A percentile compares a stretch with the other conserved stretches of the same genome.
phyloP scores from a whole-genome alignment of 1,140 invertebrate genomes.

The Archegozetes longisetosus region DNA sequence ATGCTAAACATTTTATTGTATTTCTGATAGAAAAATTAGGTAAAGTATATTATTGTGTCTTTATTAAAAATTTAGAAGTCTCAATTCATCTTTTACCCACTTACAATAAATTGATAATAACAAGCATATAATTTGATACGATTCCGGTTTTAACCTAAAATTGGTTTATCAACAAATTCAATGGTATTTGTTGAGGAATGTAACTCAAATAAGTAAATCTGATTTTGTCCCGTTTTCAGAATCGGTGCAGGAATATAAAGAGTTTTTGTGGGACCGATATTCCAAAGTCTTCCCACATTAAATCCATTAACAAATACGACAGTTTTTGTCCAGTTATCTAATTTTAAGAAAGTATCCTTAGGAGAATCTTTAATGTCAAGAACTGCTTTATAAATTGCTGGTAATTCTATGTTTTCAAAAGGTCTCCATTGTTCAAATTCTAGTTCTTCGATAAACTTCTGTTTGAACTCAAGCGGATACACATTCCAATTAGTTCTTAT shows the following conservation, averaged over 20 bases:
- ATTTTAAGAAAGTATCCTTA: slow-evolving; percentile 16
- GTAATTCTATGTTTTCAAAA: no score
- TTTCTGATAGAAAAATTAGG: no score
- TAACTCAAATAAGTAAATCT: slow-evolving; percentile 16
- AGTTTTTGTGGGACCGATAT: slow-evolving; percentile 38
- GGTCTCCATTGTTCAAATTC: neutral
- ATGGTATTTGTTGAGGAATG: neutral
- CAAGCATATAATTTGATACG: no score
- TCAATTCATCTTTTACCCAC: no score
- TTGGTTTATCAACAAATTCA: slow-evolving; percentile 10
- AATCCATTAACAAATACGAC: slow-evolving; percentile 46
- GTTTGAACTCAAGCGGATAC: neutral
- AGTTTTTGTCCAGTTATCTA: slow-evolving; percentile 26
- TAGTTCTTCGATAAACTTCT: neutral
- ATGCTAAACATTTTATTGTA: no score
- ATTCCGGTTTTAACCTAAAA: slow-evolving; percentile 9
- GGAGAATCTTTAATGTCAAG: no score
- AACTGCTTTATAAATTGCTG: no score
- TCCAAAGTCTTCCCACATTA: slow-evolving; percentile 43
- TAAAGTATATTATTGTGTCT: no score
- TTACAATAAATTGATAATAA: no score
- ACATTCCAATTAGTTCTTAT: neutral
- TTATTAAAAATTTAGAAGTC: no score
- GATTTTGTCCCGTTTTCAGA: slow-evolving; percentile 13
- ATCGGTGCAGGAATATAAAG: slow-evolving; percentile 35